phyloP scores from a whole-genome alignment of 2,888 invertebrate species.

The Autographa gamma region DNA sequence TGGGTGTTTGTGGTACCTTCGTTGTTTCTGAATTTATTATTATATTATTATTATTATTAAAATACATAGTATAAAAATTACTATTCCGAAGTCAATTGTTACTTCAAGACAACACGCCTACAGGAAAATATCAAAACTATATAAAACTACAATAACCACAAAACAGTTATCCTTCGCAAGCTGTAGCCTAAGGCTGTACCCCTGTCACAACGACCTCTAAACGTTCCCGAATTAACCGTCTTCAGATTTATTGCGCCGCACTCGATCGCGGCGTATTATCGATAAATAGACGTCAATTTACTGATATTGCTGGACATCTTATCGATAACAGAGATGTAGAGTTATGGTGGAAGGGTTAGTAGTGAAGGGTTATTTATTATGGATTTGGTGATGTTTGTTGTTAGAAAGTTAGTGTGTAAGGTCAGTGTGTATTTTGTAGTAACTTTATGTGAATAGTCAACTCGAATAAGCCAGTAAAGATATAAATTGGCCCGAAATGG shows the following conservation, averaged over 20 bases:
- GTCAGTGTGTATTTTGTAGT: constrained; percentile 5
- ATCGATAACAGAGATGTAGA: constrained; percentile 57
- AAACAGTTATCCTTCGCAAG: constrained; percentile 7
- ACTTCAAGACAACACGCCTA: background rate
- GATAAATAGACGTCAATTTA: constrained; percentile 78
- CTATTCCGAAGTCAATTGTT: background rate
- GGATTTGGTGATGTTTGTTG: constrained; percentile 7
- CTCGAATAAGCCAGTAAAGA: background rate
- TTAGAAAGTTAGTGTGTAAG: background rate
- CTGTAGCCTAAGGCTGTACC: constrained; percentile 55
- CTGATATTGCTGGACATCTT: constrained; percentile 67
- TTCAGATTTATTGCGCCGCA: constrained; percentile 73
- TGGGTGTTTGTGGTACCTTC: no score
- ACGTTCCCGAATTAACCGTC: constrained; percentile 75
- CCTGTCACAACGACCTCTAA: constrained; percentile 67
- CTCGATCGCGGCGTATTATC: constrained; percentile 73
- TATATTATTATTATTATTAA: no score
- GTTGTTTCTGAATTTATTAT: no score
- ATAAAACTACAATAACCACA: constrained; percentile 21
- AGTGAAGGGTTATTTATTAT: constrained; percentile 39
- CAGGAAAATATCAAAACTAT: constrained; percentile 26
- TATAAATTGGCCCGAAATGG: no score
- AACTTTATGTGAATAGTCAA: background rate
- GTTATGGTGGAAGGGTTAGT: constrained; percentile 27
- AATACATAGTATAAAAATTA: no score